Base-by-base conservation (phyloP, 2,113 vertebrate species). In the Columba livia region DNA sequence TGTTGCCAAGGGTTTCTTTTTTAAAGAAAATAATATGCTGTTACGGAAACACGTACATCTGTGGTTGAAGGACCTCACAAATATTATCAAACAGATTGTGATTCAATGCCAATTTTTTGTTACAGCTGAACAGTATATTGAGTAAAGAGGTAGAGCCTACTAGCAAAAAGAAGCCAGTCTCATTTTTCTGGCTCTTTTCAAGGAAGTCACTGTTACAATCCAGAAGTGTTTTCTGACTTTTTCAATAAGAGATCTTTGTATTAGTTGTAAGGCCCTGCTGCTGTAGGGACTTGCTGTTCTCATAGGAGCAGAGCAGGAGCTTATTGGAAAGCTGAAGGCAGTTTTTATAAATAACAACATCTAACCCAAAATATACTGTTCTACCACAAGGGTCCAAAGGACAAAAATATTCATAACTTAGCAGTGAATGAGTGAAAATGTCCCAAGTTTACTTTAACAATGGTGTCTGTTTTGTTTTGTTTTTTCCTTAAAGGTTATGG, bases 401-500 rank as follows among this genome's bases (percentile, higher is more conserved):
- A 65, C 31, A 89, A 66, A 79, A 87, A 51, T 79, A 87, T 36
- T 82, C 70, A 7, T 47, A 28, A 24, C 4, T 54, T 83, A 51
- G 15, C 51, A 54, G 23, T 6, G 25, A 50, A 44, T 18, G 44
- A 67, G 18, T 19, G 54, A 50, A 42, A 13, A 24, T 31, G 29
- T 25, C 56, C 44, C 0, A 0, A 13, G 28, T 53, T 53, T 83
- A 24, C 11, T 74, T 1, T 94, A 79, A 86, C 50, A 36, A 5
- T 19, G 15, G 5, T 80, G 11, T 74, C 60, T 94, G 47, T 82
- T 36, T 91, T 9, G 40, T 42, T 42, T 15, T 42, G 42, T 40
- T 16, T 71, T 97, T 16, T 75, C 72, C 95, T 93, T 73, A 34
- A 82, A 99, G 99, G 99, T 99, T 65, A 93, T 48, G 65, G 98